phyloP scores from a whole-genome alignment of 2,888 invertebrate species.

The Nymphalis urticae region DNA sequence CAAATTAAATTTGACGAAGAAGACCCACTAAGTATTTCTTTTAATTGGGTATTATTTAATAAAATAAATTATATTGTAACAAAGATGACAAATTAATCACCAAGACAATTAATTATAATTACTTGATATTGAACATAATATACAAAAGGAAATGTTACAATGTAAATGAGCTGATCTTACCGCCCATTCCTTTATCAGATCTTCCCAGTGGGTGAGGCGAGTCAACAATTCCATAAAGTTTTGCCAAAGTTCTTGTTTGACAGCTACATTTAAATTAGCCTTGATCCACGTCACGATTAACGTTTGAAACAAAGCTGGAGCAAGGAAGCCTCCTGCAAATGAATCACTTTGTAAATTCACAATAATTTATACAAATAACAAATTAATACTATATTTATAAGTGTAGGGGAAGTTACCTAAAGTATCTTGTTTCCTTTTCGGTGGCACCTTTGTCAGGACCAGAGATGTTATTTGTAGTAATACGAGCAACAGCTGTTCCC shows the following conservation, averaged over 20 bases:
- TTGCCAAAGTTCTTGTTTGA: conserved; percentile 95
- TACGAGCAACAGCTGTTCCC: conserved; percentile 93
- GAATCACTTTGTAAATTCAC: not conserved
- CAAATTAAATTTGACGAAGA: too few relatives aligned
- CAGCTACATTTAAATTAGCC: conserved; percentile 96
- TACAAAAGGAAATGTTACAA: not conserved
- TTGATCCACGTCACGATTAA: conserved; percentile 99
- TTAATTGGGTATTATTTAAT: too few relatives aligned
- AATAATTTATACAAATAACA: not conserved
- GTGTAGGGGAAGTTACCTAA: conserved; percentile 71
- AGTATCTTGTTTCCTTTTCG: conserved; percentile 88
- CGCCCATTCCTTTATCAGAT: conserved; percentile 97
- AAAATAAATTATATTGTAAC: too few relatives aligned
- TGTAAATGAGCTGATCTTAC: conserved; percentile 75
- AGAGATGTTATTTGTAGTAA: conserved; percentile 95
- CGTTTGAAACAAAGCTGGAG: conserved; percentile 94
- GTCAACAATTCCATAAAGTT: conserved; percentile 93
- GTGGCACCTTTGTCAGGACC: conserved; percentile 90
- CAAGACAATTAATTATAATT: too few relatives aligned
- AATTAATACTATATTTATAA: not conserved
- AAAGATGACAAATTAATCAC: too few relatives aligned
- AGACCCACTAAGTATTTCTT: too few relatives aligned
- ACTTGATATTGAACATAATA: too few relatives aligned
- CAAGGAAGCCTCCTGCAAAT: conserved; percentile 86
- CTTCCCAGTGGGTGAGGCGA: conserved; percentile 95